A percentile compares a stretch with the other conserved stretches of the same genome.
These are phyloP conservation scores for Cosmia trapezina DNA, from an alignment of 2,888 invertebrate species.

Conservation along the genomic window DNA sequence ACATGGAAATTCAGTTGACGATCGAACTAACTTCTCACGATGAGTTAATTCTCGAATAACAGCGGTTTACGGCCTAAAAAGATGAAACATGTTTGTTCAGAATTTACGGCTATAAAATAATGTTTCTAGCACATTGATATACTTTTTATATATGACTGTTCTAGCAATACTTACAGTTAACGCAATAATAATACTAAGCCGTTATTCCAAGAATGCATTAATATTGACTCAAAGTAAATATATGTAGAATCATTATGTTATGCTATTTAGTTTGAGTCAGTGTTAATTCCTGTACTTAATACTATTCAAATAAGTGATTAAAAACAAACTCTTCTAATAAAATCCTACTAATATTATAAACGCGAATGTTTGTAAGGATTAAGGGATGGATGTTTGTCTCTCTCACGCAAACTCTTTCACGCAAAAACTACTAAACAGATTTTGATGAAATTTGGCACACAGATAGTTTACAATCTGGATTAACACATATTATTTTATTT, in stretches of 20 bases:
- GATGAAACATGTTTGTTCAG: neutral
- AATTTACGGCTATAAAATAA: neutral
- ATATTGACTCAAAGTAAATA: constrained; percentile 7
- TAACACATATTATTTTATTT: too few relatives aligned
- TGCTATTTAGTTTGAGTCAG: too few relatives aligned
- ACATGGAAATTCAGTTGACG: neutral
- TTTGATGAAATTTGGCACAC: too few relatives aligned
- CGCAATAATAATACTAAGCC: neutral
- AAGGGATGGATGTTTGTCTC: too few relatives aligned
- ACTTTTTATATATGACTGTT: neutral
- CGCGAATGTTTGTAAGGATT: too few relatives aligned
- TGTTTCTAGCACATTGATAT: neutral
- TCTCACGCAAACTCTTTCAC: too few relatives aligned
- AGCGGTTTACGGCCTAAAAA: neutral
- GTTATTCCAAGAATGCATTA: neutral
- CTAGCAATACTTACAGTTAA: neutral
- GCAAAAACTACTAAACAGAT: too few relatives aligned
- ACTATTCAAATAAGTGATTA: constrained; percentile 14
- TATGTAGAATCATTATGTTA: too few relatives aligned
- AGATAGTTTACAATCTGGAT: too few relatives aligned
- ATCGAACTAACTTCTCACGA: neutral
- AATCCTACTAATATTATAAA: too few relatives aligned
- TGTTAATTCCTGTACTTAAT: neutral
- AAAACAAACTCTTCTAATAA: neutral
- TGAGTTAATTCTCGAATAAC: neutral